Evolutionary conservation across 92 coral and sea anemone genomes (phyloP).

Genomic region (Meandrina meandrites): DNA sequence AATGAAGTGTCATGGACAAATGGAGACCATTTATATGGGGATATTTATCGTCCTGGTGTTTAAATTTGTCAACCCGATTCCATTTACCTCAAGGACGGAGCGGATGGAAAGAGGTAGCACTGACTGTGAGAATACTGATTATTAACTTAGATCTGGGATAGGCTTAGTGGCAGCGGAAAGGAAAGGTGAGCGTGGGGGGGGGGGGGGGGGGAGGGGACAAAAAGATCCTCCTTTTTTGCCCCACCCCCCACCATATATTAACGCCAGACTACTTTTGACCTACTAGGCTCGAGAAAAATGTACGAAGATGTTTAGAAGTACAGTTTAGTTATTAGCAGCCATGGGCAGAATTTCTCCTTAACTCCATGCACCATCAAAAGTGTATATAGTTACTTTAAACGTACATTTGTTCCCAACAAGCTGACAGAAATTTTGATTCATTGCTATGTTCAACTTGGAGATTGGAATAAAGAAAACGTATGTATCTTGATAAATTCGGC

Average conservation of each 20-base stretch:
- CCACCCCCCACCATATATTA: background rate
- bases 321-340: too few species aligned
- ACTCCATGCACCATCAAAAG: background rate
- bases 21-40: background rate
- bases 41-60: background rate
- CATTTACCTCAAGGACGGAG: background rate
- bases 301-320: too few species aligned
- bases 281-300: background rate
- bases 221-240: background rate
- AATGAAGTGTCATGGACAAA: background rate
- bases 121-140: background rate
- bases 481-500: too few species aligned
- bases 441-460: background rate
- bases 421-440: background rate
- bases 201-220: background rate
- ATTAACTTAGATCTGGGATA: background rate
- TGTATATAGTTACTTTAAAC: background rate
- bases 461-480: too few species aligned
- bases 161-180: background rate
- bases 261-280: background rate
- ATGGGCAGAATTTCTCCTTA: background rate
- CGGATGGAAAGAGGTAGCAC: background rate
- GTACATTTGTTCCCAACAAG: background rate
- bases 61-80: background rate
- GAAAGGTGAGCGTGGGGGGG: background rate